These are phyloP conservation scores for Oreochromis spilurus DNA, from an alignment of 2,113 vertebrate genomes.

Conservation along the genomic window DNA sequence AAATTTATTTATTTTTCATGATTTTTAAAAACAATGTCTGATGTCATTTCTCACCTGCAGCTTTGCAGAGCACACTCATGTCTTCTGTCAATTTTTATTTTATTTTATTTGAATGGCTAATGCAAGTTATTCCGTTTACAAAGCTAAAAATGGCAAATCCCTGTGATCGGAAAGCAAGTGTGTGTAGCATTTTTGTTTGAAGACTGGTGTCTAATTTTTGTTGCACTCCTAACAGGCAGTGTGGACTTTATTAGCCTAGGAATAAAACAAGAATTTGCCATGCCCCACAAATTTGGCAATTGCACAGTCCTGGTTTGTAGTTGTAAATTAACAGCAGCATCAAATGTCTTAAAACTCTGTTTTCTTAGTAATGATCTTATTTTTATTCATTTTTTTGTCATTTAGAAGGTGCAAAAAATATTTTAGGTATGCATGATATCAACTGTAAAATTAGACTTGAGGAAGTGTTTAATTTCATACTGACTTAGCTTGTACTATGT, in stretches of 20 bases:
- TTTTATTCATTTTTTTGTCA: background rate
- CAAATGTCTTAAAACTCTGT: background rate
- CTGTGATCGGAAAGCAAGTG: background rate
- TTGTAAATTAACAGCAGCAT: background rate
- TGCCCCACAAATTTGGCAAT: background rate
- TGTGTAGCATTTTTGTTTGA: background rate
- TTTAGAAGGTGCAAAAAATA: background rate
- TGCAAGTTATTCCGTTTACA: background rate
- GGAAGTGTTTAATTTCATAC: background rate
- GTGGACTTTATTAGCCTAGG: background rate
- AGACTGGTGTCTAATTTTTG: background rate
- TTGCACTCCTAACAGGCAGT: background rate
- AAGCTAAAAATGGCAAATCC: background rate
- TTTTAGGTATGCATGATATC: too few species aligned
- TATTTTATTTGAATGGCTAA: background rate
- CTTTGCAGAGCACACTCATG: background rate
- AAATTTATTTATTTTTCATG: too few species aligned
- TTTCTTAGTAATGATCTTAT: background rate
- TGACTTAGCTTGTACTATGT: background rate
- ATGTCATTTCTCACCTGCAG: background rate
- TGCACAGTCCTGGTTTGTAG: background rate
- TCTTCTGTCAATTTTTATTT: background rate
- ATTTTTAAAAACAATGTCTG: background rate
- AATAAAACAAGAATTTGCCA: background rate
- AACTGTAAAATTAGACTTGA: background rate